phyloP scores from a whole-genome alignment of 1,140 invertebrate genomes.

The Oscheius sp. region DNA sequence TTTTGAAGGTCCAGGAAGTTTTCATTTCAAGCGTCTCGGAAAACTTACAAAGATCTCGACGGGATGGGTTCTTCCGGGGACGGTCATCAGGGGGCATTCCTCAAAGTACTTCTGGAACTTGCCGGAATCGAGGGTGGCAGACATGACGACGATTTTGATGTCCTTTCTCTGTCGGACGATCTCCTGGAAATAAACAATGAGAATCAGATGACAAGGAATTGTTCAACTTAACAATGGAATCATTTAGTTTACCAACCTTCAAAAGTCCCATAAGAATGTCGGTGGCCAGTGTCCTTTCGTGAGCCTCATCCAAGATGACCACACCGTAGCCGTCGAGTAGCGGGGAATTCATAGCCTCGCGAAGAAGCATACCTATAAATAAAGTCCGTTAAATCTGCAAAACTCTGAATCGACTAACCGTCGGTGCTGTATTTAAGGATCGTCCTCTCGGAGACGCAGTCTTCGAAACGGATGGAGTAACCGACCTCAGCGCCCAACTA shows the following conservation, averaged over 20 bases:
- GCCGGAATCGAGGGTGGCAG: conserved; percentile 97
- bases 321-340: conserved; percentile 90
- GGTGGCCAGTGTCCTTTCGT: conserved; percentile 95
- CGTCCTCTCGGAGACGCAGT: conserved; percentile 92
- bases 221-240: not conserved
- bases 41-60: conserved; percentile 82
- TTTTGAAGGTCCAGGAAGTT: not conserved
- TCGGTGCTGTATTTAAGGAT: conserved; percentile 70
- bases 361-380: conserved; percentile 98
- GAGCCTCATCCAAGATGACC: conserved; percentile 95
- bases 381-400: too few relatives aligned
- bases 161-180: conserved; percentile 87
- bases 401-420: too few relatives aligned
- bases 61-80: conserved; percentile 90
- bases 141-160: conserved; percentile 98
- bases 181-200: conserved; percentile 78
- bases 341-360: conserved; percentile 98
- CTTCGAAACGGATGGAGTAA: conserved; percentile 98
- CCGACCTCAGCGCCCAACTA: conserved; percentile 92
- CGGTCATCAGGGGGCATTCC: conserved; percentile 95
- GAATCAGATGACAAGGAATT: conserved; percentile 11
- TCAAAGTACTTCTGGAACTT: conserved; percentile 78
- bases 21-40: not conserved
- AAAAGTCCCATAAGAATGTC: conserved; percentile 93
- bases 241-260: conserved; percentile 38